phyloP scores from a whole-genome alignment of 2,888 invertebrate genomes.

The Drosophila stalkeri region DNA sequence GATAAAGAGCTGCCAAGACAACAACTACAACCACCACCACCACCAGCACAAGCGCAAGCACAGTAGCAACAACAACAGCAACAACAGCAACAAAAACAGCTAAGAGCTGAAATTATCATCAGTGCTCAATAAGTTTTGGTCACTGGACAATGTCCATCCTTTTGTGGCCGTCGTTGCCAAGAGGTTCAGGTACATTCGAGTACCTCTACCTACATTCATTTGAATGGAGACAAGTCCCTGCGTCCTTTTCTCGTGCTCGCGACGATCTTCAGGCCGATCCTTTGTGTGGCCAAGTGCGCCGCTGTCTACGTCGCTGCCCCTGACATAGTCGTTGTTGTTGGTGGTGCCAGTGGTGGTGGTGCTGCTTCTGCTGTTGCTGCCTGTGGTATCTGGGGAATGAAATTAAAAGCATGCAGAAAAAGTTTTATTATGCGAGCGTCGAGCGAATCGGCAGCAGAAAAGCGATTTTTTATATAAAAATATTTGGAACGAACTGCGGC shows the following conservation, averaged over 20 bases:
- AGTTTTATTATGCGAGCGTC: slow-evolving; percentile 69
- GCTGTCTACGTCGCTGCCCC: slow-evolving; percentile 55
- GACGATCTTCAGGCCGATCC: slow-evolving; percentile 66
- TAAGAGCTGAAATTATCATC: slow-evolving; percentile 48
- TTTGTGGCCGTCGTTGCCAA: slow-evolving; percentile 52
- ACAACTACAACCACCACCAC: slow-evolving; percentile 22
- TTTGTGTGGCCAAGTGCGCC: slow-evolving; percentile 77
- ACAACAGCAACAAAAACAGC: slow-evolving; percentile 16
- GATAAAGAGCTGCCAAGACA: slow-evolving; percentile 34
- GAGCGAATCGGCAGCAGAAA: slow-evolving; percentile 47
- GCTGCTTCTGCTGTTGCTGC: slow-evolving; percentile 14
- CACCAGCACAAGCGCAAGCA: background rate
- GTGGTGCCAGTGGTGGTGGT: slow-evolving; percentile 7
- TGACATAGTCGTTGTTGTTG: slow-evolving; percentile 13
- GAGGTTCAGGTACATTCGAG: slow-evolving; percentile 77
- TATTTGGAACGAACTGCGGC: slow-evolving; percentile 64
- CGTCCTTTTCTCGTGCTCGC: slow-evolving; percentile 53
- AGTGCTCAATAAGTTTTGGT: slow-evolving; percentile 69
- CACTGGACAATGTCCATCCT: slow-evolving; percentile 80
- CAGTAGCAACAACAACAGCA: slow-evolving; percentile 17
- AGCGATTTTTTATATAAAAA: slow-evolving; percentile 73
- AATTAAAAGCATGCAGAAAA: slow-evolving; percentile 76
- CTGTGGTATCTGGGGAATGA: slow-evolving; percentile 66
- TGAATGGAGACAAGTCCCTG: slow-evolving; percentile 82
- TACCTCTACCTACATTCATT: slow-evolving; percentile 71